These are phyloP conservation scores for Oreochromis aureus DNA, from an alignment of 2,113 vertebrate species.

Conservation along the genomic window DNA sequence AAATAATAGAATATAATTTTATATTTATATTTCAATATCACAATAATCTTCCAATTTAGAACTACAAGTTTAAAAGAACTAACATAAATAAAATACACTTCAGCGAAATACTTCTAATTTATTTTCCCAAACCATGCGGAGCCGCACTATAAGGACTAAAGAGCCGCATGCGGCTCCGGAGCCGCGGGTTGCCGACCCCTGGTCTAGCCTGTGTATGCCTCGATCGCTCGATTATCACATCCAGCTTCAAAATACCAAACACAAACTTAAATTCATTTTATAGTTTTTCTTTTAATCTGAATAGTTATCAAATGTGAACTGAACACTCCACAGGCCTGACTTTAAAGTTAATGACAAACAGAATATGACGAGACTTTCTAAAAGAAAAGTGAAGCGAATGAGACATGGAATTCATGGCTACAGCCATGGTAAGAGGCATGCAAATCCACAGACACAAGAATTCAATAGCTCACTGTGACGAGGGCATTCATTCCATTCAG, in stretches of 20 bases:
- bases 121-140: no score
- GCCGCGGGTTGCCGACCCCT: no score
- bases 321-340: neutral
- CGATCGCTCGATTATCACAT: neutral
- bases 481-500: constrained; percentile 4
- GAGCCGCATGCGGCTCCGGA: no score
- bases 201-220: neutral
- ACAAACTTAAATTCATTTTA: neutral
- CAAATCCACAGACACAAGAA: neutral
- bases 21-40: no score
- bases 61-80: no score
- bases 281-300: neutral
- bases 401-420: neutral
- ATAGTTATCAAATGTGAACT: neutral
- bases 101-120: no score
- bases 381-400: neutral
- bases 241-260: neutral
- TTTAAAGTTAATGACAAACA: neutral
- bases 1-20: no score
- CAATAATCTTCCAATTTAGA: no score
- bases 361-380: neutral
- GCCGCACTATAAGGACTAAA: no score
- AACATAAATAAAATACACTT: no score
- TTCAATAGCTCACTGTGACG: neutral
- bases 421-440: neutral